phyloP scores from a whole-genome alignment of 2,797 vertebrate species.

The Falco concolor region DNA sequence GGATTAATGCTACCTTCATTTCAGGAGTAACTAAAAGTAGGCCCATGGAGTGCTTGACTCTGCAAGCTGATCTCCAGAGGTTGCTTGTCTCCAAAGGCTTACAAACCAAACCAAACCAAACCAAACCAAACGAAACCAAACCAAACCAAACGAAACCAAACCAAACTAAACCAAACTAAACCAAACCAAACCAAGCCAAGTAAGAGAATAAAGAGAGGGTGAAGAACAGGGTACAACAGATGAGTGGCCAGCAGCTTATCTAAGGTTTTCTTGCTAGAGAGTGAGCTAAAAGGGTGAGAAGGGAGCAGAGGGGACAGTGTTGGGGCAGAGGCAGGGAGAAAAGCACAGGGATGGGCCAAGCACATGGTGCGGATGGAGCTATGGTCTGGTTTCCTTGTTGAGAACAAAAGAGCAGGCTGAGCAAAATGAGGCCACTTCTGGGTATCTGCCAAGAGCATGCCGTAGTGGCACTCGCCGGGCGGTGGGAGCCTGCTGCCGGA shows the following conservation, averaged over 20 bases:
- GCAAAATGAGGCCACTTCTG: background rate
- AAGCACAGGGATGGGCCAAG: rapidly evolving
- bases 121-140: background rate
- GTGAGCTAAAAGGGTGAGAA: rapidly evolving
- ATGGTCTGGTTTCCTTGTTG: background rate
- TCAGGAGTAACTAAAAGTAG: background rate
- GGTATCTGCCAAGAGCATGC: rapidly evolving
- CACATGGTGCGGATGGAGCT: rapidly evolving
- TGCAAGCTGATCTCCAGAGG: background rate
- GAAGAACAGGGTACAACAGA: background rate
- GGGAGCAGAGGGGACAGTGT: background rate
- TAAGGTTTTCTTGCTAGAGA: background rate
- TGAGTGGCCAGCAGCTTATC: background rate
- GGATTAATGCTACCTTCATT: background rate
- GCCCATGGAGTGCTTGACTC: background rate
- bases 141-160: background rate
- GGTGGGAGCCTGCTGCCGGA: too few species aligned
- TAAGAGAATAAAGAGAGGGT: background rate
- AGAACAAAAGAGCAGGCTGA: background rate
- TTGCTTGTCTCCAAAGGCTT: background rate
- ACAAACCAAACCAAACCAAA: background rate
- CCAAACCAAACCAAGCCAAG: background rate
- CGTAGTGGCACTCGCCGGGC: rapidly evolving
- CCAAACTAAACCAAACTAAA: background rate
- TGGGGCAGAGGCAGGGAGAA: background rate